phyloP scores from a whole-genome alignment of 2,797 vertebrate genomes.

The Hemitrygon akajei region DNA sequence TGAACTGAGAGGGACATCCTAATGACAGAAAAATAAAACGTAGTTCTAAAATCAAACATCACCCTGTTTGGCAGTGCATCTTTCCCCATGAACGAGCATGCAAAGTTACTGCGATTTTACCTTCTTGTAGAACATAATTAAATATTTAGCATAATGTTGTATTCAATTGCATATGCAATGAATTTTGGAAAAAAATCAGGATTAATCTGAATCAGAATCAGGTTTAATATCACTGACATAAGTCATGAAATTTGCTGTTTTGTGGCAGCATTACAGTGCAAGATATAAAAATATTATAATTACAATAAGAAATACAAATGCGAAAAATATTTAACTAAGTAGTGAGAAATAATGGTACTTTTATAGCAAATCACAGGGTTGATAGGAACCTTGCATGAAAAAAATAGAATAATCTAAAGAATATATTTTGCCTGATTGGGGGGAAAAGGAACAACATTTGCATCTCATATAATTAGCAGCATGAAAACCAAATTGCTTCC shows the following conservation, averaged over 20 bases:
- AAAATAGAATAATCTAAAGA: not conserved
- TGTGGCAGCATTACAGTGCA: too few species aligned
- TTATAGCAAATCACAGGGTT: not conserved
- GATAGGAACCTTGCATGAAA: not conserved
- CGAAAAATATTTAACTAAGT: too few species aligned
- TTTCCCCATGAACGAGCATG: not conserved
- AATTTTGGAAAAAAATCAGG: not conserved
- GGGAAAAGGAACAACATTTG: slow-evolving; percentile 63
- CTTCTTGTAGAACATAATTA: not conserved
- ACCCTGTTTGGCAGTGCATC: not conserved
- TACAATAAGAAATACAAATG: too few species aligned
- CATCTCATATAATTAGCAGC: slow-evolving; percentile 88
- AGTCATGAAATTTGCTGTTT: too few species aligned
- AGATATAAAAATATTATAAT: too few species aligned
- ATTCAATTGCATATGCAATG: not conserved
- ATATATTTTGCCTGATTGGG: not conserved
- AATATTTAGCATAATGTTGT: not conserved
- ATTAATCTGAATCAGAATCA: not conserved
- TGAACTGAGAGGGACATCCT: not conserved
- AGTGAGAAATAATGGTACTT: not conserved
- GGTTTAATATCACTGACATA: too few species aligned
- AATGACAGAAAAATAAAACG: not conserved
- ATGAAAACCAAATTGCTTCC: slow-evolving; percentile 76
- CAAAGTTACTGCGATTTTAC: not conserved
- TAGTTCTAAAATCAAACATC: not conserved